Evolutionary conservation across 2,888 invertebrate genomes (phyloP), one percentile per base, ranked within the genome.

Genomic region (Trachelus iudaicus): DNA sequence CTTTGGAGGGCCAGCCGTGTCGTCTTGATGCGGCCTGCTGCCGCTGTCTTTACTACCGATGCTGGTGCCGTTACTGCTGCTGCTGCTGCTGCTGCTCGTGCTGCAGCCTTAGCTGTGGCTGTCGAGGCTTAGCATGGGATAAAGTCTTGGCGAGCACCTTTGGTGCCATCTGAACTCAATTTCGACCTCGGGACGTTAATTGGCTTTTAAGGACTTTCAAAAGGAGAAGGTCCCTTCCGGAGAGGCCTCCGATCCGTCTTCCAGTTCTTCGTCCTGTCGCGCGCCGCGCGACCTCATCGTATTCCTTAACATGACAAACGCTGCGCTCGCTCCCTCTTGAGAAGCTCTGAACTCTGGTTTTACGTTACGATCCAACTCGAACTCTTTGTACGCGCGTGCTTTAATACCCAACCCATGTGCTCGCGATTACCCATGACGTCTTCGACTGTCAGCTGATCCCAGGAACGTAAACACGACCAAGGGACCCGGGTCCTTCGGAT

Each of bases 81-180:
- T 84, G 81, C 33, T 75, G 15, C 81, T 84, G 81, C 81, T 82
- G 81, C 77, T 73, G 81, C 85, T 84, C 82, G 81, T 79, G 83
- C 85, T 87, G 87, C 87, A 88, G 89, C 87, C 88, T 88, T 85
- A 83, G 81, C 82, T 84, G 84, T 85, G 87, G 83, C 85, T 86
- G 86, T 85, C 79, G 77, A 79, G 81, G 80, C 84, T 81, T 81
- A 83, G 82, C 87, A 85, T 82, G 85, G 83, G 83, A 86, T 85
- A 85, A 86, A 85, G 83, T 85, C 82, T 83, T 84, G 81, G 79
- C 82, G 84, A 81, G 85, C 84, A 81, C 86, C 85, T 86, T 86
- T 84, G 87, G 86, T 87, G 86, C 86, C 85, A 83, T 75, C 75
- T 75, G 69, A 69, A 69, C 23, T 75, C 71, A 71, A 71, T 71